Evolutionary conservation across 2,113 vertebrate species (phyloP).

Genomic region (Indicator indicator): DNA sequence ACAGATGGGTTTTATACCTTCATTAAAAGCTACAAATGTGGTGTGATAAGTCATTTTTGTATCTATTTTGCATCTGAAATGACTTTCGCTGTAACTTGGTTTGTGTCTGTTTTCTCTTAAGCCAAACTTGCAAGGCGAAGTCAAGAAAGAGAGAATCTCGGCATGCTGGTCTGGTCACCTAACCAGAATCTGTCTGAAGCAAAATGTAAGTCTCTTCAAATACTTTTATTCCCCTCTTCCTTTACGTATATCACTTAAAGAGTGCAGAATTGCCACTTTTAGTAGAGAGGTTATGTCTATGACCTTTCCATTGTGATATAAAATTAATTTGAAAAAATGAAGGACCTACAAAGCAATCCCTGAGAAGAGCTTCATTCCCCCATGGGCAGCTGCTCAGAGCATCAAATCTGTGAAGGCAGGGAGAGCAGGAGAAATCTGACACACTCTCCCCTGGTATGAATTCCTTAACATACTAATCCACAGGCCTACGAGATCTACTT

Average conservation of each 20-base stretch:
- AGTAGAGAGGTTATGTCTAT: neutral
- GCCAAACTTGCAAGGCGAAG: constrained; percentile 86
- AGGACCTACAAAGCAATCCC: neutral
- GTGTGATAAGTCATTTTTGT: neutral
- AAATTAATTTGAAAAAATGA: constrained; percentile 16
- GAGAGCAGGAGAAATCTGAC: neutral
- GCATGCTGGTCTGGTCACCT: constrained; percentile 97
- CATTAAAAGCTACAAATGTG: constrained; percentile 43
- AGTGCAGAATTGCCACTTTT: neutral
- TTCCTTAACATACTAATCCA: neutral
- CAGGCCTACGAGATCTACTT: neutral
- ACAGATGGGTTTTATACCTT: neutral
- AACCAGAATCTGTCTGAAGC: constrained; percentile 89
- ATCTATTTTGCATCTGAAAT: constrained; percentile 32
- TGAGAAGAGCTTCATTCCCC: neutral
- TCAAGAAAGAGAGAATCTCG: constrained; percentile 91
- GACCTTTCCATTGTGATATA: neutral
- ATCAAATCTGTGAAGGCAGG: rapidly evolving
- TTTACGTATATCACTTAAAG: neutral
- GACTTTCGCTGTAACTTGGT: constrained; percentile 30
- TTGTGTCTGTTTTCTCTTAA: constrained; percentile 61
- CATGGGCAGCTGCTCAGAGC: neutral
- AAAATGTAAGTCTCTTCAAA: constrained; percentile 85
- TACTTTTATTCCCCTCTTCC: neutral
- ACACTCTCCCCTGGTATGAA: neutral